phyloP scores from a whole-genome alignment of 2,888 invertebrate genomes.

The Megaustenia siamemsis region DNA sequence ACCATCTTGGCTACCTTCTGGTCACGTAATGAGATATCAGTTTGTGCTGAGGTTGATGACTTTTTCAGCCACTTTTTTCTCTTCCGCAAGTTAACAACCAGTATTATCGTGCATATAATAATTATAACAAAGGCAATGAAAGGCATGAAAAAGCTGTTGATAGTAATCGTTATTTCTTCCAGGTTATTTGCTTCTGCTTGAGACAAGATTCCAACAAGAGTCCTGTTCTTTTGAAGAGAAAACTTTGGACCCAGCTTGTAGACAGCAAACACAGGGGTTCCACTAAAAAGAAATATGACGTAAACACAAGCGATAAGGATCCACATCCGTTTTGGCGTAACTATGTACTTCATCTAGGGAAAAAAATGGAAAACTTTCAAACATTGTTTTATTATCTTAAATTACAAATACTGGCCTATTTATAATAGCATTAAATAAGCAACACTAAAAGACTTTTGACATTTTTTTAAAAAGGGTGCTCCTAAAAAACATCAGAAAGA shows the following conservation, averaged over 20 bases:
- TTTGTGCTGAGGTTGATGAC: not conserved
- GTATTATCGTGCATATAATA: slow-evolving; percentile 17
- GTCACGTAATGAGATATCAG: not conserved
- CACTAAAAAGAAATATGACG: not conserved
- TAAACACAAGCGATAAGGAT: not conserved
- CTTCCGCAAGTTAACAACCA: not conserved
- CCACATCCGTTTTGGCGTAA: slow-evolving; percentile 20
- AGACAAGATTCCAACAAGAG: slow-evolving; percentile 24
- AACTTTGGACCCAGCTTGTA: not conserved
- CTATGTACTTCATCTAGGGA: slow-evolving; percentile 11
- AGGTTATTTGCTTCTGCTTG: not conserved
- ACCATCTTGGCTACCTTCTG: slow-evolving; percentile 21
- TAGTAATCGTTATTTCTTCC: not conserved
- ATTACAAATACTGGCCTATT: too few species aligned
- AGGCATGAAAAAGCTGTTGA: slow-evolving; percentile 14
- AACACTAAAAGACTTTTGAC: too few species aligned
- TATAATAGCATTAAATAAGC: too few species aligned
- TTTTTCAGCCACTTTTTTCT: slow-evolving; percentile 35
- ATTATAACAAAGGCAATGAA: slow-evolving; percentile 17
- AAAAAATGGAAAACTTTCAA: too few species aligned
- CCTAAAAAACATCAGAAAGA: too few species aligned
- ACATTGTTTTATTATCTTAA: too few species aligned
- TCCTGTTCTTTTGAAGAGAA: slow-evolving; percentile 16
- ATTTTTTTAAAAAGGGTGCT: too few species aligned
- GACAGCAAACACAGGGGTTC: not conserved